A percentile compares a stretch with the other conserved stretches of the same genome.
Evolutionary conservation across 2,888 invertebrate genomes (phyloP).

Genomic region (Heliconius ismenius): DNA sequence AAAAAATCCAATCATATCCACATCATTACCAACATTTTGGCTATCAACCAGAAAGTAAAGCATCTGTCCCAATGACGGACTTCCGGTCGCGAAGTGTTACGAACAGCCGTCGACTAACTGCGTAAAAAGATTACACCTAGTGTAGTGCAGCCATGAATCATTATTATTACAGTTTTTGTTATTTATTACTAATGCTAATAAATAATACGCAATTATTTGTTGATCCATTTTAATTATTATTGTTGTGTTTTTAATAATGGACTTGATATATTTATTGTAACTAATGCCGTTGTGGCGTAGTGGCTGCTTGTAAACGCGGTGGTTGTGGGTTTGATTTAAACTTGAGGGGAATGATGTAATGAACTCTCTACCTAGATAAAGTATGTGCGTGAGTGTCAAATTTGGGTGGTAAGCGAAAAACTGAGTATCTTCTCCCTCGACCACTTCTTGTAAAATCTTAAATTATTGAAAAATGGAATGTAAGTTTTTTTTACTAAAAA

Average conservation of each 20-base stretch:
- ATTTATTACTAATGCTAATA: not conserved
- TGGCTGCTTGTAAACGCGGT: not conserved
- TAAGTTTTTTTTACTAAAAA: too few species aligned
- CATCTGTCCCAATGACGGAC: constrained; percentile 69
- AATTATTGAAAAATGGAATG: too few species aligned
- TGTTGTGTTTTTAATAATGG: constrained; percentile 3
- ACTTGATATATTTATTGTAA: not conserved
- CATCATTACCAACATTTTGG: constrained; percentile 61
- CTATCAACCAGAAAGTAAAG: constrained; percentile 59
- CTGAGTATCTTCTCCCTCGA: too few species aligned
- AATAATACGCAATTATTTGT: constrained; percentile 5
- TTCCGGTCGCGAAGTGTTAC: constrained; percentile 57
- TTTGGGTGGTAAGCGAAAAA: too few species aligned
- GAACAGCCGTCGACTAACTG: not conserved
- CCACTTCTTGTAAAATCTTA: too few species aligned
- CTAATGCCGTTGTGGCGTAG: not conserved
- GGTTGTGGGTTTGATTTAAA: not conserved
- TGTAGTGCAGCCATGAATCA: not conserved
- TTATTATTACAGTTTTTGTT: constrained; percentile 7
- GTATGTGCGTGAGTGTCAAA: too few species aligned
- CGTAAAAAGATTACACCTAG: constrained; percentile 2
- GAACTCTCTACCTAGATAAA: not conserved
- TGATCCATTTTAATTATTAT: not conserved
- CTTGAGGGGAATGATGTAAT: not conserved
- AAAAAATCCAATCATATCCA: constrained; percentile 16